These are phyloP conservation scores for Platycercus adscitus DNA, from an alignment of 2,113 vertebrate genomes.

Conservation along the genomic window DNA sequence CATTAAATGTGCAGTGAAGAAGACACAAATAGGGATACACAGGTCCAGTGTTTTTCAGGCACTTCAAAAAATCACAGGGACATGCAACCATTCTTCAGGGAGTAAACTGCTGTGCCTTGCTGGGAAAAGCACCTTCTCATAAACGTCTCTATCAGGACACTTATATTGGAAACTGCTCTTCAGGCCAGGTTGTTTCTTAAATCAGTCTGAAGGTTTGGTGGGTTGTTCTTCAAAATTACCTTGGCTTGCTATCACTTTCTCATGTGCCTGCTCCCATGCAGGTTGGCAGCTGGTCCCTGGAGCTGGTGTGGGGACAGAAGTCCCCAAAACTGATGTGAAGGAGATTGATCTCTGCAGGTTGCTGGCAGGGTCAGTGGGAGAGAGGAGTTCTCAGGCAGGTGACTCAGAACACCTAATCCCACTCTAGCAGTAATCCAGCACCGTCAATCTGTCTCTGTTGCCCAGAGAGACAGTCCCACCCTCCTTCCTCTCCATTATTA, in stretches of 20 bases:
- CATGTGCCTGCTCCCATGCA: not conserved
- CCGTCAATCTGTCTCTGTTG: not conserved
- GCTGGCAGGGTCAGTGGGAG: not conserved
- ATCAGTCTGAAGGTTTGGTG: not conserved
- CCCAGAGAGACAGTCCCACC: rapidly evolving
- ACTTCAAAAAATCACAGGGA: not conserved
- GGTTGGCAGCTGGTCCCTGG: not conserved
- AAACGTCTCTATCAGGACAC: not conserved
- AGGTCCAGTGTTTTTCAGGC: not conserved
- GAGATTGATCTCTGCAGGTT: not conserved
- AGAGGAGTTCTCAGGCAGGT: not conserved
- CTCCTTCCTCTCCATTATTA: slow-evolving; percentile 1
- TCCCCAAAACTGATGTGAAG: not conserved
- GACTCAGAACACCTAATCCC: not conserved
- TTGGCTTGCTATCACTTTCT: not conserved
- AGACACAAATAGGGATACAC: not conserved
- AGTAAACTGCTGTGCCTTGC: not conserved
- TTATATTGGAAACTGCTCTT: rapidly evolving
- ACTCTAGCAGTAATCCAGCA: not conserved
- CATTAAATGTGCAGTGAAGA: not conserved
- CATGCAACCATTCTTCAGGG: not conserved
- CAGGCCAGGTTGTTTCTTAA: not conserved
- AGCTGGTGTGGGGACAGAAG: rapidly evolving
- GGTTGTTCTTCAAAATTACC: not conserved
- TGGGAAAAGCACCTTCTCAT: rapidly evolving